Evolutionary conservation across 2,113 vertebrate species (phyloP), one percentile per base, ranked within the genome.

Genomic region (Alectura lathami): DNA sequence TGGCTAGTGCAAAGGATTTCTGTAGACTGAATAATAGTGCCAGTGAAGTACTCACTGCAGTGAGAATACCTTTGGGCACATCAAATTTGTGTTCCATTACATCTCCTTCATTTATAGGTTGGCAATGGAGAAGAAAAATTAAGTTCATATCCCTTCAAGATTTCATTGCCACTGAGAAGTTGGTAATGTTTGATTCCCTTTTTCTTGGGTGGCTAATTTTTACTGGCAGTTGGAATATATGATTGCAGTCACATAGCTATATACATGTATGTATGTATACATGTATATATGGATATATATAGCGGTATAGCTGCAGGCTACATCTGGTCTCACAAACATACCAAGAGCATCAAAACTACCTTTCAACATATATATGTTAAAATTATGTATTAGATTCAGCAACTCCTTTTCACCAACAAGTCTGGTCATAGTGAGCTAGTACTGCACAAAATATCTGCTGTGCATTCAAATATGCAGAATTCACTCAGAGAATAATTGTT

Each of bases 121-220:
- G 17, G 8, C 62, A 67, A 79, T 70, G 29, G 38, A 89, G 67
- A 66, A 68, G 48, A 83, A 17, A 29, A 86, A 94, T 83, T 77
- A 42, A 76, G 73, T 92, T 91, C 34, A 51, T 29, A 45, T 62
- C 47, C 36, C 47, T 88, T 79, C 32, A 73, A 89, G 67, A 17
- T 47, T 88, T 77, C 29, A 13, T 60, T 94, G 53, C 62, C 63
- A 87, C 48, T 53, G 70, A 80, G 67, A 42, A 83, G 50, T 83
- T 67, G 54, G 20, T 73, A 74, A 73, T 22, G 9, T 54, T 91
- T 89, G 42, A 91, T 86, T 85, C 17, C 60, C 38, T 83, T 91
- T 67, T 94, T 15, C 67, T 85, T 89, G 63, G 69, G 63, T 92
- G 63, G 45, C 83, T 92, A 92, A 88, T 29, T 91, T 96, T 95